Evolutionary conservation across 2,113 vertebrate genomes (phyloP).

Genomic region (Channa argus): DNA sequence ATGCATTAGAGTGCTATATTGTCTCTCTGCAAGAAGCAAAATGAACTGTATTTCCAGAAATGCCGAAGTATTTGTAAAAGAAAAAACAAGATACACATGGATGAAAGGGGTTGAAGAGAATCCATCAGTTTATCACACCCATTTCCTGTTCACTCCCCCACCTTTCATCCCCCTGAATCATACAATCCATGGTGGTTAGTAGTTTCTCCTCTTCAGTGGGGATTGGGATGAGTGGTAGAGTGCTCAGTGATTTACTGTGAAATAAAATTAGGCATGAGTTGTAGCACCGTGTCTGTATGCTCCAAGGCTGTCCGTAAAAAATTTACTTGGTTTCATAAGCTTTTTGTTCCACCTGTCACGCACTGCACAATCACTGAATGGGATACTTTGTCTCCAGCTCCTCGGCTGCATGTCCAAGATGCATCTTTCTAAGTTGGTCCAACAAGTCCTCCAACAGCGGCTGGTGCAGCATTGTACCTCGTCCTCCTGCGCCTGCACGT

Average conservation of each 20-base stretch:
- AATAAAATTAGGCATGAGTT: constrained; percentile 16
- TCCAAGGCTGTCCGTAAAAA: neutral
- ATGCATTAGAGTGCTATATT: no score
- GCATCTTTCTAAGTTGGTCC: constrained; percentile 72
- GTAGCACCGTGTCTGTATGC: constrained; percentile 16
- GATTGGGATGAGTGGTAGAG: constrained; percentile 19
- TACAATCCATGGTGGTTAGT: constrained; percentile 11
- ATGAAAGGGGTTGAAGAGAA: neutral
- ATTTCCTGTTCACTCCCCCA: neutral
- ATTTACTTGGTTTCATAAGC: constrained; percentile 60
- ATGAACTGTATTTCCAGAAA: neutral
- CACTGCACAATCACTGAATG: constrained; percentile 52
- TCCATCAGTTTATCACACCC: neutral
- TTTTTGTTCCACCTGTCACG: constrained; percentile 17
- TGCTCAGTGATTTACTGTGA: constrained; percentile 13
- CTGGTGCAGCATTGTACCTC: constrained; percentile 52
- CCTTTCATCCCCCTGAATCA: neutral
- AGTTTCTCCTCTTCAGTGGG: constrained; percentile 14
- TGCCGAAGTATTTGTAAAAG: neutral
- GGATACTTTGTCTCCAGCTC: constrained; percentile 75
- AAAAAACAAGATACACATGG: neutral
- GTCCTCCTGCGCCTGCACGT: constrained; percentile 6
- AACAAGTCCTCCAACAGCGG: constrained; percentile 68
- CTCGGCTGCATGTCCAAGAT: constrained; percentile 73
- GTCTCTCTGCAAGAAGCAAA: no score